Evolutionary conservation across 2,888 invertebrate species (phyloP).

Genomic region (Tanytarsus gracilentus): DNA sequence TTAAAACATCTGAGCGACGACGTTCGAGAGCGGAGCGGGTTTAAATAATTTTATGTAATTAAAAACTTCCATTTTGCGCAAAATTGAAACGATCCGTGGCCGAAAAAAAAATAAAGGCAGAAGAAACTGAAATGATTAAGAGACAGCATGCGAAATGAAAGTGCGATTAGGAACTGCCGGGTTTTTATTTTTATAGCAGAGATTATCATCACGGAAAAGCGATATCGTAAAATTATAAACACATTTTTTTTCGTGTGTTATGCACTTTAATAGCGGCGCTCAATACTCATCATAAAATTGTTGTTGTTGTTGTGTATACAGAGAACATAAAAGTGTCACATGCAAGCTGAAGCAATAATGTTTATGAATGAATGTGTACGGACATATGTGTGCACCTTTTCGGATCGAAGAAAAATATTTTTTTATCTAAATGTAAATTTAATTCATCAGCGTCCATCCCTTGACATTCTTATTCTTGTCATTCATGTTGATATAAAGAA

Average conservation of each 20-base stretch:
- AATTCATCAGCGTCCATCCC: too few relatives aligned
- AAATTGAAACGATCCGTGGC: too few relatives aligned
- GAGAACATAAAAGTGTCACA: conserved; percentile 14
- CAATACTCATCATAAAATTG: neutral
- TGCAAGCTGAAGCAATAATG: neutral
- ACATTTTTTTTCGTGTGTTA: neutral
- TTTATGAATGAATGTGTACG: neutral
- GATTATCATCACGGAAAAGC: conserved; percentile 3
- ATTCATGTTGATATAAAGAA: neutral
- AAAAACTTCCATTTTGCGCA: too few relatives aligned
- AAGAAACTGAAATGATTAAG: neutral
- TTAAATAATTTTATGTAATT: neutral
- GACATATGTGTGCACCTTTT: too few relatives aligned
- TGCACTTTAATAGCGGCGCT: neutral
- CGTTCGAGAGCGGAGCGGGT: neutral
- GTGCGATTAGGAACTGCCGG: neutral
- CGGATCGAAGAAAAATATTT: too few relatives aligned
- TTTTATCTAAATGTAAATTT: too few relatives aligned
- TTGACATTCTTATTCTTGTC: too few relatives aligned
- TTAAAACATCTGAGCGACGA: conserved; percentile 2
- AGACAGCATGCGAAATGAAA: too few relatives aligned
- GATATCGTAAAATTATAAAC: conserved; percentile 21
- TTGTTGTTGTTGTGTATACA: neutral
- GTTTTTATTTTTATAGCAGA: neutral
- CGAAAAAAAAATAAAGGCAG: neutral